Evolutionary conservation across 1,140 invertebrate genomes (phyloP).

Genomic region (Drosophila kanapiae): DNA sequence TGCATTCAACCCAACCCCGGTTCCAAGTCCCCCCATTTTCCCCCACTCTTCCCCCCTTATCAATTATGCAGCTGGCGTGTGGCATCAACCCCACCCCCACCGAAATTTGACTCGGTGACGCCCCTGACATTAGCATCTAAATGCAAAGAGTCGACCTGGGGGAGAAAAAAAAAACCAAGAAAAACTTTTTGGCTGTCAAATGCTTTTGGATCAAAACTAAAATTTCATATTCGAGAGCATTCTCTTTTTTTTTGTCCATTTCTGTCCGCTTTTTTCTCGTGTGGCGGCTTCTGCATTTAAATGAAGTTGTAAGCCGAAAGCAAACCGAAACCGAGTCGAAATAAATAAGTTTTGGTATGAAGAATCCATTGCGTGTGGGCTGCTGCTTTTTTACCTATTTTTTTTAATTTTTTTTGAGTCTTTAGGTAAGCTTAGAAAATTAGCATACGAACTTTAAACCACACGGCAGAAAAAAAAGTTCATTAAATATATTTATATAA

Average conservation of each 20-base stretch:
- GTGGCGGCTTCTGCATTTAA: slow-evolving; percentile 63
- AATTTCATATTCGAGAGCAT: slow-evolving; percentile 76
- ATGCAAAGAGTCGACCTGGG: slow-evolving; percentile 56
- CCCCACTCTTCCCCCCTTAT: slow-evolving; percentile 41
- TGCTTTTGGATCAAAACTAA: slow-evolving; percentile 75
- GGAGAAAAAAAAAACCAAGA: slow-evolving; percentile 10
- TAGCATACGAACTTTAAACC: slow-evolving; percentile 49
- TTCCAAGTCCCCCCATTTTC: background rate
- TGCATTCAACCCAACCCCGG: slow-evolving; percentile 29
- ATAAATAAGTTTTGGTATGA: slow-evolving; percentile 41
- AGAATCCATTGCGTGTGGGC: slow-evolving; percentile 47
- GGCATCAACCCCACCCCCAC: slow-evolving; percentile 26
- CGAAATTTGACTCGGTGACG: background rate
- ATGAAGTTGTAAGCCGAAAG: slow-evolving; percentile 63
- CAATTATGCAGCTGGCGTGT: slow-evolving; percentile 78
- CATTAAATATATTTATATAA: background rate
- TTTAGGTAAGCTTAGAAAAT: slow-evolving; percentile 27
- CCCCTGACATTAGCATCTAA: slow-evolving; percentile 69
- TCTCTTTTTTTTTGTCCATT: slow-evolving; percentile 37
- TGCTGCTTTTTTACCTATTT: slow-evolving; percentile 1
- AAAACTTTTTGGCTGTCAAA: slow-evolving; percentile 74
- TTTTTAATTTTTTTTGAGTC: slow-evolving; percentile 12
- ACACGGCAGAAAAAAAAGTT: slow-evolving; percentile 3
- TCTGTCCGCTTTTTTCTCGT: slow-evolving; percentile 19
- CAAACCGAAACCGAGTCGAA: slow-evolving; percentile 39